Conservation (phyloP, 2,888 invertebrate genomes). For the Micropterix aruncella region DNA sequence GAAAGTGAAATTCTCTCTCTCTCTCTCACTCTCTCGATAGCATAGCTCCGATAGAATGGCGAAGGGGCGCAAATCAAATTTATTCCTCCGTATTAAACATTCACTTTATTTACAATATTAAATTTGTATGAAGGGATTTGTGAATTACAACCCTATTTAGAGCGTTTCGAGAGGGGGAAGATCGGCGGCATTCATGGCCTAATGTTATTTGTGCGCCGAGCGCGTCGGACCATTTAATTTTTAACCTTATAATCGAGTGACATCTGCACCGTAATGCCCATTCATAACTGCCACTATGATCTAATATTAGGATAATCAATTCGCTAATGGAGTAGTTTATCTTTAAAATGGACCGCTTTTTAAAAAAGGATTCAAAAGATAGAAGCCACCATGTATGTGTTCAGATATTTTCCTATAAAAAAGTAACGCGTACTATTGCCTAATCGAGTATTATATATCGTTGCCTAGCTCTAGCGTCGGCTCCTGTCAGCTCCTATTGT, state of each 20-base stretch:
- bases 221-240: neutral
- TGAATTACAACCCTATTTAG: neutral
- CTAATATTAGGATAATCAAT: neutral
- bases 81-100: conserved; percentile 13
- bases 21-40: too few species aligned
- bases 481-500: too few species aligned
- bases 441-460: too few species aligned
- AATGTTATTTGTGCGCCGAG: neutral
- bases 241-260: neutral
- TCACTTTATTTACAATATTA: conserved; percentile 13
- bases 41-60: too few species aligned
- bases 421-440: too few species aligned
- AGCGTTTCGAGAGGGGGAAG: neutral
- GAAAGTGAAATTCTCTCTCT: too few species aligned
- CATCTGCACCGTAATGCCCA: neutral
- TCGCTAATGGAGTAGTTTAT: too few species aligned
- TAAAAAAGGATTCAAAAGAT: too few species aligned
- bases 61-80: conserved; percentile 11
- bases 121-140: conserved; percentile 10
- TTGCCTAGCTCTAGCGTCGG: too few species aligned
- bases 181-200: neutral
- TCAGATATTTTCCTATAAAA: too few species aligned
- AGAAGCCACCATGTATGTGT: too few species aligned
- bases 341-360: too few species aligned
- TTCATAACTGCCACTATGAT: neutral